A percentile compares a stretch with the other conserved stretches of the same genome.
Evolutionary conservation across 64 coral and sea anemone genomes (phyloP).

Genomic region (Montipora foliosa): DNA sequence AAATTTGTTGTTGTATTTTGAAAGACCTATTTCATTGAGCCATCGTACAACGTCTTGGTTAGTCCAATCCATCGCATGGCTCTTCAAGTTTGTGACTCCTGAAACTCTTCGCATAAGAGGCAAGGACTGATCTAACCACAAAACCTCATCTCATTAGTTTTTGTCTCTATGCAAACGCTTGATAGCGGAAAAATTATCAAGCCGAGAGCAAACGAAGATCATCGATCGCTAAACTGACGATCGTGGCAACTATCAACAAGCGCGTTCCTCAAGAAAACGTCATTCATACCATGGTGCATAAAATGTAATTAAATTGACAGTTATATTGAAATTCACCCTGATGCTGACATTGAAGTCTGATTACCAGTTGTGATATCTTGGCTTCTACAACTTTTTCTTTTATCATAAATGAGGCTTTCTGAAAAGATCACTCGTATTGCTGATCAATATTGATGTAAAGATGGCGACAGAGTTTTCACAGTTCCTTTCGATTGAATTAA

Average conservation of each 20-base stretch:
- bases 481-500: no score
- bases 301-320: neutral
- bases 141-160: slow-evolving; percentile 38
- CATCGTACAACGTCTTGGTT: slow-evolving; percentile 18
- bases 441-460: no score
- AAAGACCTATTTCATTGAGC: slow-evolving; percentile 33
- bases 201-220: slow-evolving; percentile 9
- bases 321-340: neutral
- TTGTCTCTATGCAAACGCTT: slow-evolving; percentile 35
- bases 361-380: neutral
- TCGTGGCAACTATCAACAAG: neutral
- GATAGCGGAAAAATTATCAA: neutral
- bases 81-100: neutral
- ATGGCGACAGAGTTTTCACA: no score
- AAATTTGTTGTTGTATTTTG: slow-evolving; percentile 52
- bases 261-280: slow-evolving; percentile 21
- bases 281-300: neutral
- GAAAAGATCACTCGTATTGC: no score
- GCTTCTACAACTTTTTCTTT: no score
- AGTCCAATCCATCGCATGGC: slow-evolving; percentile 39
- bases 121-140: neutral
- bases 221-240: neutral
- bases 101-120: neutral
- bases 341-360: neutral
- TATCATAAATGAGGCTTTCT: no score